Base-by-base conservation (phyloP, 2,113 vertebrate genomes). In the Turdus rufiventris region DNA sequence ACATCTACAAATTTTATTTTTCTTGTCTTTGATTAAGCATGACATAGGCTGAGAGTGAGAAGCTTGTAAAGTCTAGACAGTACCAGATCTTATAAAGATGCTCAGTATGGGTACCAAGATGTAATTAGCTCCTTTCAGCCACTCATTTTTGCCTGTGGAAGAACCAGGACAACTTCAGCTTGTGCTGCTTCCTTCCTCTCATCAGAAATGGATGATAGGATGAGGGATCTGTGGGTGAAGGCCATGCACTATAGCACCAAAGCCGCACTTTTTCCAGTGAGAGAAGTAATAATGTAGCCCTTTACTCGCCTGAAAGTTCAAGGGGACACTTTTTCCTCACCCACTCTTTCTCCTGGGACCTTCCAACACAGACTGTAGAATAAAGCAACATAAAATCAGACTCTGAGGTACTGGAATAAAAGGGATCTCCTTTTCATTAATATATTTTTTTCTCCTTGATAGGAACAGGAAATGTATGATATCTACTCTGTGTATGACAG, bases 1-100 rank as follows among this genome's bases (percentile, higher is more conserved):
- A 70, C 81, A 83, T 85, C 62, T 79, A 48, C 23, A 87, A 70
- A 62, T 91, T 54, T 89, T 92, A 43, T 94, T 94, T 89, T 91
- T 81, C 66, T 71, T 85, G 60, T 74, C 45, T 91, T 85, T 89
- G 45, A 66, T 88, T 90, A 92, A 73, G 16, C 18, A 31, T 80
- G 72, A 92, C 83, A 93, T 31, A 86, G 57, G 53, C 18, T 61
- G 71, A 62, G 34, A 23, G 28, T 36, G 38, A 88, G 79, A 77
- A 26, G 23, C 26, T 57, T 78, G 57, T 73, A 66, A 89, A 34
- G 38, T 67, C 84, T 85, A 88, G 58, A 57, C 20, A 62, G 24
- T 60, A 24, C 8, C 20, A 82, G 47, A 29, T 68, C 38, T 91
- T 76, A 62, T 16, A 68, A 87, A 56, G 67, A 62, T 70, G 16